A percentile compares a stretch with the other conserved stretches of the same genome.
Evolutionary conservation across 2,113 vertebrate genomes (phyloP).

Genomic region (Trematomus loennbergii): DNA sequence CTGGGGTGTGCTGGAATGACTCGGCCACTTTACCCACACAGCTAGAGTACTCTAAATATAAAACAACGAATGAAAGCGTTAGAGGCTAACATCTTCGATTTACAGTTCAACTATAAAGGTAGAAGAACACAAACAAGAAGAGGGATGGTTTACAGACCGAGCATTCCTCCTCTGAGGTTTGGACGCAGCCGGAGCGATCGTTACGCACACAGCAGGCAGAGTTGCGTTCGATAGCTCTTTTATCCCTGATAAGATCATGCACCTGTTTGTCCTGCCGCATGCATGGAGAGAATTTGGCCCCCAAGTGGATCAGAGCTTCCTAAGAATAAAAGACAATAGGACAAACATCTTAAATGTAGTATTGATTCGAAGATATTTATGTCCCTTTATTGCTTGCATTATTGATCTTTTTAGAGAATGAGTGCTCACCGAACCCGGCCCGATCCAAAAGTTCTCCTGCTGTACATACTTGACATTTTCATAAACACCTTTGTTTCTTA

Average conservation of each 20-base stretch:
- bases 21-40: conserved; percentile 97
- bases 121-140: background rate
- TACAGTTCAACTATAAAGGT: background rate
- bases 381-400: background rate
- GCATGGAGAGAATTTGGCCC: conserved; percentile 98
- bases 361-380: background rate
- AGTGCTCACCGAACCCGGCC: conserved; percentile 94
- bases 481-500: conserved; percentile 97
- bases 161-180: conserved; percentile 95
- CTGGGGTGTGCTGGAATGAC: conserved; percentile 88
- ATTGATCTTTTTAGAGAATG: background rate
- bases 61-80: conserved; percentile 15
- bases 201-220: conserved; percentile 97
- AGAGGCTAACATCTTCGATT: background rate
- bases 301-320: conserved; percentile 97
- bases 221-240: conserved; percentile 90
- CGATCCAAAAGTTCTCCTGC: conserved; percentile 99
- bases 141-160: conserved; percentile 86
- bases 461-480: conserved; percentile 99
- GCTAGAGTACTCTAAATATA: conserved; percentile 91
- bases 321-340: conserved; percentile 56
- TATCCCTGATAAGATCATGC: conserved; percentile 90
- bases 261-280: conserved; percentile 98
- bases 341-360: background rate
- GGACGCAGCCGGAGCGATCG: conserved; percentile 94